Conservation (phyloP, 2,888 invertebrate genomes). For the Priocnemis perturbator region DNA sequence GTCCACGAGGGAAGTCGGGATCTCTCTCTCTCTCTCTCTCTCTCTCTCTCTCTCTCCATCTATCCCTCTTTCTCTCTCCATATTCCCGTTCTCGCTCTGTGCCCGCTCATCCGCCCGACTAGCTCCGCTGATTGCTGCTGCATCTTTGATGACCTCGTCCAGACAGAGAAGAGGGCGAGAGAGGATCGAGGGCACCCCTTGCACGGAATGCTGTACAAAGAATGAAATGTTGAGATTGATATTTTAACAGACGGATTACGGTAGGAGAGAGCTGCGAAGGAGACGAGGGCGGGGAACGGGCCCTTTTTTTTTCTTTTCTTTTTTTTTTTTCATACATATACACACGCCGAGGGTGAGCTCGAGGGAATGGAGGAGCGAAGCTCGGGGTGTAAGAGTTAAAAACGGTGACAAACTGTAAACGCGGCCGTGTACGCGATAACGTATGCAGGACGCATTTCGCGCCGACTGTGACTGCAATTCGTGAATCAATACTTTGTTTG, state of each 20-base stretch:
- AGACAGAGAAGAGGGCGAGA: slow-evolving; percentile 64
- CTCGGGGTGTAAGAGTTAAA: neutral
- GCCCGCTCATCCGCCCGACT: slow-evolving; percentile 68
- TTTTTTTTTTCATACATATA: neutral
- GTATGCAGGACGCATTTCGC: no score
- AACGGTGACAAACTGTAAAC: slow-evolving; percentile 4
- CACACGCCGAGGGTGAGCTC: neutral
- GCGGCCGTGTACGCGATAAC: neutral
- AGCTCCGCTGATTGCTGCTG: slow-evolving; percentile 74
- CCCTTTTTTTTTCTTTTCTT: slow-evolving; percentile 1
- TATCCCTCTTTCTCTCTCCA: neutral
- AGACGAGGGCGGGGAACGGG: slow-evolving; percentile 30
- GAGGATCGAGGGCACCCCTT: slow-evolving; percentile 56
- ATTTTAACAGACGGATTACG: slow-evolving; percentile 73
- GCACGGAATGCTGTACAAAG: slow-evolving; percentile 69
- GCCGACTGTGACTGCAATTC: no score
- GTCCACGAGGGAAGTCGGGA: slow-evolving; percentile 28
- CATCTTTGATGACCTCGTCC: slow-evolving; percentile 75
- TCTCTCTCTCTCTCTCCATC: slow-evolving; percentile 1
- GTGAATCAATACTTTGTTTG: neutral
- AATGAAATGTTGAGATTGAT: slow-evolving; percentile 72
- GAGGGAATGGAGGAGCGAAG: neutral
- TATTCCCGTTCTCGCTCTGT: slow-evolving; percentile 7
- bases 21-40: neutral
- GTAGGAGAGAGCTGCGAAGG: slow-evolving; percentile 58